Evolutionary conservation across 2,113 vertebrate genomes (phyloP).

Genomic region (Anas platyrhynchos): DNA sequence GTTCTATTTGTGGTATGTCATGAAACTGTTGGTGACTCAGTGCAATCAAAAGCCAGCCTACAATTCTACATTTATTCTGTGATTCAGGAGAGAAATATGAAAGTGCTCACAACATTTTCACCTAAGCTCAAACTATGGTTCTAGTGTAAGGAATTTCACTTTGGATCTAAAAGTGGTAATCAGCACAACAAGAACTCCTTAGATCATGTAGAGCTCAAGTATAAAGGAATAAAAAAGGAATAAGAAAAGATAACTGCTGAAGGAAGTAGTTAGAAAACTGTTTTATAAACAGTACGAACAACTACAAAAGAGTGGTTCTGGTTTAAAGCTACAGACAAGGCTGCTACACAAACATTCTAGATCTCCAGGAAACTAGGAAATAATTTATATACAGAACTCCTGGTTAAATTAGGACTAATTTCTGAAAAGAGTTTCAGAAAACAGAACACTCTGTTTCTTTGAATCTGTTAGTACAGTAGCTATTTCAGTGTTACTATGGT

Average conservation of each 20-base stretch:
- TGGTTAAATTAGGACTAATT: constrained; percentile 7
- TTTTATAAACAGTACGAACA: not conserved
- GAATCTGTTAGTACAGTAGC: not conserved
- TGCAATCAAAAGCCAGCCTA: not conserved
- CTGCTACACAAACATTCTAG: not conserved
- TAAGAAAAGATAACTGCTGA: not conserved
- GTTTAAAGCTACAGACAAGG: not conserved
- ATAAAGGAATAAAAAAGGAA: not conserved
- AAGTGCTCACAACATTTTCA: not conserved
- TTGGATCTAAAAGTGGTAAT: not conserved
- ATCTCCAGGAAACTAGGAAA: not conserved
- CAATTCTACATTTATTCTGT: not conserved
- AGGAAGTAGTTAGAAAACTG: not conserved
- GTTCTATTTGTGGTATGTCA: not conserved
- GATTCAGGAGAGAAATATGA: not conserved
- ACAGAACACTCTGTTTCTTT: not conserved
- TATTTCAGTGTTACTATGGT: not conserved
- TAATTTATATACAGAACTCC: constrained; percentile 28
- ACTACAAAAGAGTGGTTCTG: constrained; percentile 36
- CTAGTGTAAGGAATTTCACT: constrained; percentile 7
- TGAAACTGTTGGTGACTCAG: not conserved
- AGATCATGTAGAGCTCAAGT: not conserved
- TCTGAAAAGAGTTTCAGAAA: constrained; percentile 25
- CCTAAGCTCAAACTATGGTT: not conserved
- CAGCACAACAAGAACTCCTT: constrained; percentile 25